Percentiles rank a stretch among this genome's conserved stretches.
Evolutionary conservation across 2,888 invertebrate genomes (phyloP).

Genomic region (Poecilus cupreus): DNA sequence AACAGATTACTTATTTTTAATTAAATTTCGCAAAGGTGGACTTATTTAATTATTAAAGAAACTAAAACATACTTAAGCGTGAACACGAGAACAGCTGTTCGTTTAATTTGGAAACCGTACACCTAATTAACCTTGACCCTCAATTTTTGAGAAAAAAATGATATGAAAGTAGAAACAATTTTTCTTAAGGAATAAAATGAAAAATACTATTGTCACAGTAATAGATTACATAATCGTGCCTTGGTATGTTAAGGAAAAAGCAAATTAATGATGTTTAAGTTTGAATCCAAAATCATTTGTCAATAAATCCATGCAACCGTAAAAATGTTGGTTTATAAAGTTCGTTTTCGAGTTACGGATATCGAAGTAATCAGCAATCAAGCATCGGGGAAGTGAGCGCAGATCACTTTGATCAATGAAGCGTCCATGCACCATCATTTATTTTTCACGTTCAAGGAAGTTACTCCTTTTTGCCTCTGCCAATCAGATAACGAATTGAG

Average conservation of each 20-base stretch:
- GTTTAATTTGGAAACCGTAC: too few species aligned
- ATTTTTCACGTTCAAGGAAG: slow-evolving; percentile 16
- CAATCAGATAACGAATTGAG: not conserved
- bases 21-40: too few species aligned
- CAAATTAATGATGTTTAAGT: not conserved
- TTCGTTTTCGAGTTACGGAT: slow-evolving; percentile 7
- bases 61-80: too few species aligned
- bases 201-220: too few species aligned
- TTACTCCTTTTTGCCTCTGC: not conserved
- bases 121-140: too few species aligned
- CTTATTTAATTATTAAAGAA: too few species aligned
- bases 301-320: not conserved
- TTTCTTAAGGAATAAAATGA: too few species aligned
- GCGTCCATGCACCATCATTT: slow-evolving; percentile 22
- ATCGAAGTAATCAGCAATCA: slow-evolving; percentile 14
- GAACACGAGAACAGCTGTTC: too few species aligned
- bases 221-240: too few species aligned
- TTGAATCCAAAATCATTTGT: not conserved
- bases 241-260: not conserved
- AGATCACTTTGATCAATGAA: slow-evolving; percentile 41
- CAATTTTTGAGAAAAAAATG: too few species aligned
- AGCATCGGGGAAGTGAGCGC: not conserved
- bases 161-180: too few species aligned
- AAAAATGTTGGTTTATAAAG: not conserved
- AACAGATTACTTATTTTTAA: too few species aligned